Evolutionary conservation across 2,113 vertebrate genomes (phyloP).

Genomic region (Oryzias melastigma): DNA sequence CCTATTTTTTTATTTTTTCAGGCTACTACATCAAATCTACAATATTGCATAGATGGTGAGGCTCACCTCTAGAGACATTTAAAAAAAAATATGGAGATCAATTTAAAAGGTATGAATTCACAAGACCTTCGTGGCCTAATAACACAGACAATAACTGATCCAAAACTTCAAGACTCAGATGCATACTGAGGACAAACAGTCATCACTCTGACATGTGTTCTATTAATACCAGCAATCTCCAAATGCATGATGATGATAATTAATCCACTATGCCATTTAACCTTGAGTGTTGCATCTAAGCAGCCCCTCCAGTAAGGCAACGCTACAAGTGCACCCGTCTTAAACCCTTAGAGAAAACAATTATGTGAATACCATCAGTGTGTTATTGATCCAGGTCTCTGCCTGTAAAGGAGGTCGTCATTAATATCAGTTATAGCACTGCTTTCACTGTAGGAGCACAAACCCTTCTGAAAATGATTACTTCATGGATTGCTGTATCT

Average conservation of each 20-base stretch:
- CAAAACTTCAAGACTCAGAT: background rate
- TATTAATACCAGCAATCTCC: conserved; percentile 49
- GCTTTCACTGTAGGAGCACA: conserved; percentile 12
- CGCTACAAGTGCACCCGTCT: background rate
- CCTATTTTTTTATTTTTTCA: no score
- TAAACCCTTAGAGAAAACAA: conserved; percentile 9
- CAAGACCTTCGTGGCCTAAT: background rate
- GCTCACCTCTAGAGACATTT: no score
- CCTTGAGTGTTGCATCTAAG: conserved; percentile 33
- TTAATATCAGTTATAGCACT: conserved; percentile 15
- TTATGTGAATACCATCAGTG: background rate
- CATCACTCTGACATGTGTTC: conserved; percentile 16
- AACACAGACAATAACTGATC: background rate
- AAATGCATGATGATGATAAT: conserved; percentile 47
- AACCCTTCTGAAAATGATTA: background rate
- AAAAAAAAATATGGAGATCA: no score
- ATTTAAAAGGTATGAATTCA: no score
- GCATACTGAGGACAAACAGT: background rate
- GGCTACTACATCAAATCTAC: no score
- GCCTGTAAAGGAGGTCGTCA: conserved; percentile 7
- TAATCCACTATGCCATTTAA: conserved; percentile 49
- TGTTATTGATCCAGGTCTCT: conserved; percentile 15
- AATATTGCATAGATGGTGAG: no score
- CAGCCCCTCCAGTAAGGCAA: conserved; percentile 5
- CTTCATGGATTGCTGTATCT: conserved; percentile 7